Evolutionary conservation across 2,113 vertebrate genomes (phyloP).

Genomic region (Podarcis raffonei): DNA sequence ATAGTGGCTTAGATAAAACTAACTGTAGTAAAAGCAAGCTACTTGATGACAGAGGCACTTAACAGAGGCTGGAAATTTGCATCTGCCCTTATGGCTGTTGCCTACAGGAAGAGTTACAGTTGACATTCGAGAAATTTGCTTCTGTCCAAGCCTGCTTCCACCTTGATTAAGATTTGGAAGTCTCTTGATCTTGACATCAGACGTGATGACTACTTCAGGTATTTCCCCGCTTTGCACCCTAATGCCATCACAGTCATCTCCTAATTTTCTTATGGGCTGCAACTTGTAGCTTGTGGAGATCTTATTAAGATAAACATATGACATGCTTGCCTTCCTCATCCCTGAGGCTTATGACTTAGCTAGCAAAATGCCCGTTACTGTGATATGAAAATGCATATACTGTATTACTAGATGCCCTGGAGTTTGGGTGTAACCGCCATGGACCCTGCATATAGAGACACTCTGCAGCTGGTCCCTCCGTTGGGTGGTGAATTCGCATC

Average conservation of each 20-base stretch:
- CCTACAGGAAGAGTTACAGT: background rate
- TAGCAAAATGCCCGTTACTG: conserved; percentile 28
- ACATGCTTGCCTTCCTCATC: background rate
- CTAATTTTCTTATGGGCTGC: conserved; percentile 18
- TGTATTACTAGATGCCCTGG: background rate
- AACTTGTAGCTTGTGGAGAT: conserved; percentile 29
- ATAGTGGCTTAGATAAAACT: background rate
- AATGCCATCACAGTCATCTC: background rate
- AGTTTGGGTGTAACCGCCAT: background rate
- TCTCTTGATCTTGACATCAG: background rate
- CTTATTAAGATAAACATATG: conserved; percentile 7
- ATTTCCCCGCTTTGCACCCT: background rate
- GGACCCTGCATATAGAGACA: background rate
- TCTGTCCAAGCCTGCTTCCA: background rate
- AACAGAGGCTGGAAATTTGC: background rate
- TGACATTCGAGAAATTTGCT: background rate
- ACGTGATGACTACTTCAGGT: background rate
- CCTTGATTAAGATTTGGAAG: background rate
- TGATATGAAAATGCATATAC: background rate
- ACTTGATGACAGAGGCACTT: background rate
- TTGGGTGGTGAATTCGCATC: background rate
- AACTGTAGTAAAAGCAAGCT: background rate
- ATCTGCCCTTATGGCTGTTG: background rate
- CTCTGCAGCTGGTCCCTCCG: background rate
- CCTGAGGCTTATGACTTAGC: conserved; percentile 11